Conservation (phyloP, 2,888 invertebrate species). For the Lymantria monacha region DNA sequence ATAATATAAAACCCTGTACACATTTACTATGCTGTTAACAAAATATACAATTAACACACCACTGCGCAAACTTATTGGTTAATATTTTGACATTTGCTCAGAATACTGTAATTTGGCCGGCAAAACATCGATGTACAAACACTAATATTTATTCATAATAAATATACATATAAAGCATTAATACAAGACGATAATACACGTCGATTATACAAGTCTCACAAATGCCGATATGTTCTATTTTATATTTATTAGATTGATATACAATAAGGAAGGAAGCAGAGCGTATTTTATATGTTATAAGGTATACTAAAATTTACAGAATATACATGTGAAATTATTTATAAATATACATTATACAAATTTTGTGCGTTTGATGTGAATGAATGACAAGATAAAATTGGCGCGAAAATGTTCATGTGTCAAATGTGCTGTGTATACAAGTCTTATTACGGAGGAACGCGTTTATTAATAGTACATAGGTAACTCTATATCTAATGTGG, state of each 20-base stretch:
- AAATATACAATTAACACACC: conserved; percentile 48
- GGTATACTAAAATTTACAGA: conserved; percentile 56
- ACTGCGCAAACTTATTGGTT: conserved; percentile 23
- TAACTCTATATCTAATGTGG: conserved; percentile 57
- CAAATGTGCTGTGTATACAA: conserved; percentile 29
- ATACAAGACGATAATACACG: conserved; percentile 10
- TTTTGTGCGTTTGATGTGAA: conserved; percentile 33
- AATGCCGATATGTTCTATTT: conserved; percentile 30
- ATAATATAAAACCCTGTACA: conserved; percentile 44
- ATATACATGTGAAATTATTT: conserved; percentile 49
- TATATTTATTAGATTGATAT: conserved; percentile 20
- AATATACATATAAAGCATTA: conserved; percentile 17
- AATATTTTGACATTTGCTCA: conserved; percentile 15
- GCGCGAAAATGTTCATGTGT: conserved; percentile 18
- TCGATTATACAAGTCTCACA: conserved; percentile 16
- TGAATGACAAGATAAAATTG: conserved; percentile 15
- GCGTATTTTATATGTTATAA: conserved; percentile 13
- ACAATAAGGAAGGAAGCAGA: conserved; percentile 20
- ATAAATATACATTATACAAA: conserved; percentile 26
- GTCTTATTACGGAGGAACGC: conserved; percentile 24
- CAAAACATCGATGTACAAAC: conserved; percentile 41
- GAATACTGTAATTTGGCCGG: conserved; percentile 49
- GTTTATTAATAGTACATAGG: conserved; percentile 33
- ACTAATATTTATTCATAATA: conserved; percentile 14
- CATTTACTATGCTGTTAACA: conserved; percentile 41